Conservation (phyloP, 2,797 vertebrate genomes). For the Esox lucius region DNA sequence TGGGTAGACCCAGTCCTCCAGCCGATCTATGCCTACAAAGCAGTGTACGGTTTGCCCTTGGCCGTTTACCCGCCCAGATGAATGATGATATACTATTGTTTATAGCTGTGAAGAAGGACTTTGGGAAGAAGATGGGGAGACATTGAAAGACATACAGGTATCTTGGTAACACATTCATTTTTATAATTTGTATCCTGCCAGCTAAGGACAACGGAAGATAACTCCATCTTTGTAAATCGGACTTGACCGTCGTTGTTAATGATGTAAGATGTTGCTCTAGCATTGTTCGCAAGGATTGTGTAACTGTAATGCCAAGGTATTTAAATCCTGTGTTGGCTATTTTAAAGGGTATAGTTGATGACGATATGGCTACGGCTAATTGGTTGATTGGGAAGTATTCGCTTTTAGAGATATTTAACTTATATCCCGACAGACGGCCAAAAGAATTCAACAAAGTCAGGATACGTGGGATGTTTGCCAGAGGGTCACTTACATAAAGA, state of each 20-base stretch:
- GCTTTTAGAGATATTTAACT: too few species aligned
- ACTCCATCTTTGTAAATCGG: constrained; percentile 4
- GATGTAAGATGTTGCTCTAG: background rate
- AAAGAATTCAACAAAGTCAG: background rate
- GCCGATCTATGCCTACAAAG: background rate
- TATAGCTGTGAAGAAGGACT: constrained; percentile 11
- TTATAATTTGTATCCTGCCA: constrained; percentile 7
- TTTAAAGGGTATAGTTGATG: too few species aligned
- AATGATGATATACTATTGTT: constrained; percentile 3
- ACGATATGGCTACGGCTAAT: too few species aligned
- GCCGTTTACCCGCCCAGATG: constrained; percentile 9
- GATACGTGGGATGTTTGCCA: background rate
- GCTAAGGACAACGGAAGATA: background rate
- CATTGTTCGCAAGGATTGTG: background rate
- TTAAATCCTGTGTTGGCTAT: too few species aligned
- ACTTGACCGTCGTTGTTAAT: background rate
- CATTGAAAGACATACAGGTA: constrained; percentile 19
- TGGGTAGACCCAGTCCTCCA: background rate
- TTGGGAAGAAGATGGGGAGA: constrained; percentile 14
- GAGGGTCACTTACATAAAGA: background rate
- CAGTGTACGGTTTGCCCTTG: background rate
- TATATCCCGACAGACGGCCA: constrained; percentile 5
- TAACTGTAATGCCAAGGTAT: too few species aligned
- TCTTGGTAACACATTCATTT: constrained; percentile 13
- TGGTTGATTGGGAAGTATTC: too few species aligned